phyloP scores from a whole-genome alignment of 2,113 vertebrate species.

The Miniopterus natalensis region DNA sequence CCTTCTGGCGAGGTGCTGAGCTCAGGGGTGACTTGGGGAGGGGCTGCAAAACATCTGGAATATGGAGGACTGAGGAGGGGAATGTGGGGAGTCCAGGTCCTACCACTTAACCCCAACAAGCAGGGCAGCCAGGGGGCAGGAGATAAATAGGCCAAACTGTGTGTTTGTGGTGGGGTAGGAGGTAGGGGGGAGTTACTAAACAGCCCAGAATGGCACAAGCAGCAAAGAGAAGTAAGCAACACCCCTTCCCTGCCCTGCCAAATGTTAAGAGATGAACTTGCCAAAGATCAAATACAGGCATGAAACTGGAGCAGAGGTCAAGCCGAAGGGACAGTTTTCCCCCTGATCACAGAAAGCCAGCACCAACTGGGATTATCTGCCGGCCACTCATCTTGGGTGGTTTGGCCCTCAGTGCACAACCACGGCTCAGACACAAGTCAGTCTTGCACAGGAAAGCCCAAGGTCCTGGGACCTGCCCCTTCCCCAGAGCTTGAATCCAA shows the following conservation, averaged over 20 bases:
- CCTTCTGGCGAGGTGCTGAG: background rate
- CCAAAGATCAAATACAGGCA: slow-evolving; percentile 41
- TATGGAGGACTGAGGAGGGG: background rate
- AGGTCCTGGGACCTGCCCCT: background rate
- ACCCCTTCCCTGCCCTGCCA: background rate
- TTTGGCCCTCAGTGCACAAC: background rate
- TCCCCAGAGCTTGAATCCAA: background rate
- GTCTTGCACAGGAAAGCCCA: background rate
- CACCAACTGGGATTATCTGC: background rate
- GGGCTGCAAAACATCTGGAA: background rate
- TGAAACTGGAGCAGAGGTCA: background rate
- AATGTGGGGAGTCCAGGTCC: background rate
- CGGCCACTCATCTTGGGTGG: background rate
- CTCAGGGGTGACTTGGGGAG: background rate
- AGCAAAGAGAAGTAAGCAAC: background rate
- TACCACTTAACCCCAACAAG: background rate
- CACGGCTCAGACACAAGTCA: background rate
- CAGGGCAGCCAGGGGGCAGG: background rate
- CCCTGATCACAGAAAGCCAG: slow-evolving; percentile 3
- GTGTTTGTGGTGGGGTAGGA: background rate
- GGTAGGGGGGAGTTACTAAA: background rate
- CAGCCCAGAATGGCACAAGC: background rate
- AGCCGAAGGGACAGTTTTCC: background rate
- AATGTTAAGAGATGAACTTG: slow-evolving; percentile 10
- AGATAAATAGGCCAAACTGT: background rate